phyloP scores from a whole-genome alignment of 2,888 invertebrate species.

The Acrocyrtus sp. region DNA sequence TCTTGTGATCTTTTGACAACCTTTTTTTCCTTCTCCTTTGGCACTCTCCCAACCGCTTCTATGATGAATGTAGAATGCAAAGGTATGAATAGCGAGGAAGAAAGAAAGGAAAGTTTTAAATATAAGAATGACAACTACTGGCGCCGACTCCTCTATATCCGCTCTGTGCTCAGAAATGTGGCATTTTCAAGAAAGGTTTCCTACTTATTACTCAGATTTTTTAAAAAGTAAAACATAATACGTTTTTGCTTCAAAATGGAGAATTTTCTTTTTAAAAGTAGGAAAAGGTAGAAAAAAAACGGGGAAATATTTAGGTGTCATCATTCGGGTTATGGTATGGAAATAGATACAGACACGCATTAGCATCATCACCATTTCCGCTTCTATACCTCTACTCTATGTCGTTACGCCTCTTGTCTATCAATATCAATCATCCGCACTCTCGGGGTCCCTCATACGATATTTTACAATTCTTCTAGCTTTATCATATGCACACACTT shows the following conservation, averaged over 20 bases:
- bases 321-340: background rate
- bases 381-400: background rate
- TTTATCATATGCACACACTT: too few species aligned
- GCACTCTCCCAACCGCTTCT: constrained; percentile 32
- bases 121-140: constrained; percentile 50
- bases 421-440: background rate
- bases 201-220: too few species aligned
- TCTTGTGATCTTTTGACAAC: constrained; percentile 10
- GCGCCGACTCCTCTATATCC: constrained; percentile 41
- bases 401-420: background rate
- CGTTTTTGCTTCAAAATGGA: background rate
- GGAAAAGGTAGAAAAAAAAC: background rate
- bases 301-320: background rate
- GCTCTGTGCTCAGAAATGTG: background rate
- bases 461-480: too few species aligned
- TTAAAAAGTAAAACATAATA: too few species aligned
- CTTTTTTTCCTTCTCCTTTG: constrained; percentile 16
- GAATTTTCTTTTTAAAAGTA: background rate
- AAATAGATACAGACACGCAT: background rate
- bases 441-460: background rate
- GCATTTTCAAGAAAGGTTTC: constrained; percentile 8
- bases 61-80: constrained; percentile 49
- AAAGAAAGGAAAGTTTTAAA: constrained; percentile 33
- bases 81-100: constrained; percentile 14
- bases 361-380: background rate